A percentile compares a stretch with the other conserved stretches of the same genome.
phyloP scores from a whole-genome alignment of 2,888 invertebrate species.

The Pediacus dermestoides region DNA sequence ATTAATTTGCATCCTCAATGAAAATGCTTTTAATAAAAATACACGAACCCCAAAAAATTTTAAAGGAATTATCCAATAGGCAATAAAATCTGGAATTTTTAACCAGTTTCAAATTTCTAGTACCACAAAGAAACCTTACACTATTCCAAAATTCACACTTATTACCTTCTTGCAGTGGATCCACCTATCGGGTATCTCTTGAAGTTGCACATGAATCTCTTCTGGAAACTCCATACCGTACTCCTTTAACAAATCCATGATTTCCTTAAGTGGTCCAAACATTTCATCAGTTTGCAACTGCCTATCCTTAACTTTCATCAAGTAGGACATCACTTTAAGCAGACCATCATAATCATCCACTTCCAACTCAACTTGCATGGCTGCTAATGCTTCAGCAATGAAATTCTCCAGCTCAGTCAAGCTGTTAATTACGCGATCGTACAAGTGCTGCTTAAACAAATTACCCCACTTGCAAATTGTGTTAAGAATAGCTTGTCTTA shows the following conservation, averaged over 20 bases:
- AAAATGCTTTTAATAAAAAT: no score
- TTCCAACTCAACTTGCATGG: slow-evolving; percentile 62
- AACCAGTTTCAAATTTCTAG: no score
- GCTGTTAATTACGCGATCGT: slow-evolving; percentile 74
- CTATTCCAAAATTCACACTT: no score
- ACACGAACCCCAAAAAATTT: no score
- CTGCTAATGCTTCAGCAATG: slow-evolving; percentile 68
- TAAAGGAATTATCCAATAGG: no score
- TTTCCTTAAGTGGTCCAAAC: slow-evolving; percentile 86
- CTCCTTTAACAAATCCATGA: slow-evolving; percentile 76
- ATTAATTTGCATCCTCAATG: no score
- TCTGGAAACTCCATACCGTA: slow-evolving; percentile 88
- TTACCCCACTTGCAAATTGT: slow-evolving; percentile 85
- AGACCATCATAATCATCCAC: slow-evolving; percentile 87
- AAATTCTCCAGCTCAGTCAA: slow-evolving; percentile 75
- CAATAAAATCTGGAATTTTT: no score
- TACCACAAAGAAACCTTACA: no score
- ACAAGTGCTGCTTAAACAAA: slow-evolving; percentile 80
- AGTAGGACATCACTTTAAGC: slow-evolving; percentile 76
- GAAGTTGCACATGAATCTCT: slow-evolving; percentile 67
- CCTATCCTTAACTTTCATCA: slow-evolving; percentile 74
- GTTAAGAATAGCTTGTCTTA: slow-evolving; percentile 79
- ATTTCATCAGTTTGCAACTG: slow-evolving; percentile 77
- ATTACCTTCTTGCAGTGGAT: slow-evolving; percentile 70
- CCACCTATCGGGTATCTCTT: slow-evolving; percentile 87